Evolutionary conservation across 1,140 invertebrate species (phyloP), one percentile per base, ranked within the genome.

Genomic region (Bombus balteatus): DNA sequence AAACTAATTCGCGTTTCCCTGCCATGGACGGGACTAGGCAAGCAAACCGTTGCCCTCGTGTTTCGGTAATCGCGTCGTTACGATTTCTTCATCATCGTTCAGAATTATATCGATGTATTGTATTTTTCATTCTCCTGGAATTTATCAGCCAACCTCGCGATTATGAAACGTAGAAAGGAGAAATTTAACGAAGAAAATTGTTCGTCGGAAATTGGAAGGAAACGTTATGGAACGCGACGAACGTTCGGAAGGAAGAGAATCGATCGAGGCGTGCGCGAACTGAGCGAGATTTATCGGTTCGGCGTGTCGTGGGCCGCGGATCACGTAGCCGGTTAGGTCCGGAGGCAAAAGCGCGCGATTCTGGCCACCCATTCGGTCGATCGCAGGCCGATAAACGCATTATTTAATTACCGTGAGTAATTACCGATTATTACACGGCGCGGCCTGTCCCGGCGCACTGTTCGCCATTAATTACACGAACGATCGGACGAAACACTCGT

Each of bases 341-440:
- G 70, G 74, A 85, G 78, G 85, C 85, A 87, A 83, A 86, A 32
- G 39, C 76, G 72, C 88, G 71, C 70, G 86, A 90, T 86, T 88
- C 89, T 66, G 91, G 85, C 92, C 92, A 93, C 90, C 92, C 91
- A 86, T 81, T 73, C 70, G 77, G 80, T 39, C 72, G 91, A 93
- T 92, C 89, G 89, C 75, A 88, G 80, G 86, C 71, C 87, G 92
- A 94, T 93, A 92, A 90, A 91, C 84, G 91, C 83, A 94, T 93
- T 94, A 95, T 94, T 94, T 94, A 95, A 94, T 95, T 94, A 94
- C 91, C 83, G 72, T 86, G 83, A 91, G 89, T 92, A 94, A 94
- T 94, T 93, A 92, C 87, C 87, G 91, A 93, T 94, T 93, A 94
- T 92, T 94, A 92, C 89, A 90, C 87, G 88, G 81, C 83, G 84